Evolutionary conservation across 2,888 invertebrate species (phyloP), one percentile per base, ranked within the genome.

Genomic region (Clunio marinus): DNA sequence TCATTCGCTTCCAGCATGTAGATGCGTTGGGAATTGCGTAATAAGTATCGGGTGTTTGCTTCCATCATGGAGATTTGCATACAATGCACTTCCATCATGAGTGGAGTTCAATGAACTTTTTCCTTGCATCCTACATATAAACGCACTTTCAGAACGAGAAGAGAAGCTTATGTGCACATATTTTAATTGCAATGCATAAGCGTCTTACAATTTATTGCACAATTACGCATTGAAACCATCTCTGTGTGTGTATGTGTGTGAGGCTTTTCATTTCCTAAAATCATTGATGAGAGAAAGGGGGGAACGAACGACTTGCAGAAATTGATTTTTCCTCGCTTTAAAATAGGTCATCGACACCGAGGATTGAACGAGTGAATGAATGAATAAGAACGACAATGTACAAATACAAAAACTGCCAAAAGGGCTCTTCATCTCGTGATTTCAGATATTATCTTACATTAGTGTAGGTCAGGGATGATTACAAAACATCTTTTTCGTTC

Each of bases 181-280:
- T 55, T 66, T 66, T 66, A 66, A 66, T 32, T 66, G 66, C 55
- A 55, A 66, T 32, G 66, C 66, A 66, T 66, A 66, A 55, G 55
- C 66, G 55, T 66, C 66, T 66, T 66, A 66, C 27, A 35, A 66
- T 66, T 66, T 66, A 66, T 66, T 66, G 66, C 66, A 66, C 66
- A 66, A 66, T 66, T 66, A 55, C 66, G 51, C 66, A 55, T 27
- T 32, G 13, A 27, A 27, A 32, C n/a, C n/a, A n/a, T n/a, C n/a
- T n/a, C n/a, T n/a, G n/a, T n/a, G n/a, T 55, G 4, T 57, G 27
- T 25, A 25, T 57, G 13, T 32, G 35, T 32, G 35, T 13, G 13
- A 32, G 2, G 51, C 51, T 7, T 15, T 45, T 8, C 55, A 55
- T n/a, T n/a, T n/a, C n/a, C n/a, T n/a, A n/a, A n/a, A n/a, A n/a